Conservation (phyloP, 2,797 vertebrate species). For the Anableps anableps region DNA sequence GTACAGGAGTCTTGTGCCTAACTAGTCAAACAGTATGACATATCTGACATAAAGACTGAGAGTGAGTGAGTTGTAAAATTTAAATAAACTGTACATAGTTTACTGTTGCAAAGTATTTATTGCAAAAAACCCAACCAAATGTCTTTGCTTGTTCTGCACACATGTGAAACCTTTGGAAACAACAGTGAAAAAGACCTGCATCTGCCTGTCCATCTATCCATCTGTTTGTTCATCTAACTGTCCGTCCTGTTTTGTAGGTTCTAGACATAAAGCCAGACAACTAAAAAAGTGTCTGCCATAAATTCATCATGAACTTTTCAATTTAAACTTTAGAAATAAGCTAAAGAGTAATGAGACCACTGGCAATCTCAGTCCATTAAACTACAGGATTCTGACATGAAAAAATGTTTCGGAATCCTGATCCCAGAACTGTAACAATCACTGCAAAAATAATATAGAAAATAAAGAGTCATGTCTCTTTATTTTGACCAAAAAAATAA, state of each 20-base stretch:
- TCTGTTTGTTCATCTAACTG: not conserved
- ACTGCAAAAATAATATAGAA: not conserved
- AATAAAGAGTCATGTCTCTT: not conserved
- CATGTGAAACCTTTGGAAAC: not conserved
- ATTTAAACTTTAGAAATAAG: not conserved
- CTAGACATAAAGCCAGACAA: not conserved
- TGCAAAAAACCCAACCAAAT: not conserved
- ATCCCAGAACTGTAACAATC: too few species aligned
- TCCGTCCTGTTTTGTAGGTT: not conserved
- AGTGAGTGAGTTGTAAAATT: too few species aligned
- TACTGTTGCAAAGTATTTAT: not conserved
- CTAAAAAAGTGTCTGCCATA: not conserved
- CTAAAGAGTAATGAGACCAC: not conserved
- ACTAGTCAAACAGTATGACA: too few species aligned
- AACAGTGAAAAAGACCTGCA: too few species aligned
- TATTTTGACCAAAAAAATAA: not conserved
- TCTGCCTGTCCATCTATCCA: not conserved
- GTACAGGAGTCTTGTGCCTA: too few species aligned
- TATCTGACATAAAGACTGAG: too few species aligned
- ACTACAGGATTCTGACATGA: not conserved
- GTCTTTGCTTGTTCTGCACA: not conserved
- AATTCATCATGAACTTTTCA: not conserved
- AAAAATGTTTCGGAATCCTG: not conserved
- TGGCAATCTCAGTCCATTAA: not conserved
- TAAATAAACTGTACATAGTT: not conserved